phyloP scores from a whole-genome alignment of 2,113 vertebrate species.

The Tautogolabrus adspersus region DNA sequence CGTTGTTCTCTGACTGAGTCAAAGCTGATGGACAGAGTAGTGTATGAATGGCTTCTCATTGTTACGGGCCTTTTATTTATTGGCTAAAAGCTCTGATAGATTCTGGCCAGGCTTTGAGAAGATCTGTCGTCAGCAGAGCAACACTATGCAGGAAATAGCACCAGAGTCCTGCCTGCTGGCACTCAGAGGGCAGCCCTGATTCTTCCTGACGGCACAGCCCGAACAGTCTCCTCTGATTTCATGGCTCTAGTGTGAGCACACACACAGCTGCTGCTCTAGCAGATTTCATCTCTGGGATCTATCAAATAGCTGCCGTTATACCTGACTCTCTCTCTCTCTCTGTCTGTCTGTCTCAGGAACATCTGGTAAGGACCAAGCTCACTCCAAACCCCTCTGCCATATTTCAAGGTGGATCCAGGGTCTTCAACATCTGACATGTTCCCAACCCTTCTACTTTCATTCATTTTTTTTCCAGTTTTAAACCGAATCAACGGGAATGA shows the following conservation, averaged over 20 bases:
- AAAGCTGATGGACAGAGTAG: slow-evolving; percentile 11
- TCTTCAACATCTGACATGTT: slow-evolving; percentile 89
- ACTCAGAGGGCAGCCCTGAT: slow-evolving; percentile 59
- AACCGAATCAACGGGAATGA: slow-evolving; percentile 42
- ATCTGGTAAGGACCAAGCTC: slow-evolving; percentile 89
- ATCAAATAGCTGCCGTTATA: neutral
- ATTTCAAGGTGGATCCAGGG: slow-evolving; percentile 90
- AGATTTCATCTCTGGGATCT: slow-evolving; percentile 21
- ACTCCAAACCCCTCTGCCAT: slow-evolving; percentile 93
- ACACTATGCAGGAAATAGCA: slow-evolving; percentile 31
- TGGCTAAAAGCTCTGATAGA: neutral
- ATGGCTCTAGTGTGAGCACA: slow-evolving; percentile 25
- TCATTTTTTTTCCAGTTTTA: slow-evolving; percentile 8
- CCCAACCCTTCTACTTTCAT: slow-evolving; percentile 35
- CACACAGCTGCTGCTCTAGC: slow-evolving; percentile 7
- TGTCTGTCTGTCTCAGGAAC: slow-evolving; percentile 81
- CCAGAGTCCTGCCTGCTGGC: neutral
- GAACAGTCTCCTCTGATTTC: slow-evolving; percentile 62
- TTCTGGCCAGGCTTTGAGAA: slow-evolving; percentile 10
- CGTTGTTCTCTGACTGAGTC: slow-evolving; percentile 2
- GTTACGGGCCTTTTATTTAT: slow-evolving; percentile 4
- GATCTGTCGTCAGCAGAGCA: slow-evolving; percentile 46
- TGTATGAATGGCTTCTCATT: neutral
- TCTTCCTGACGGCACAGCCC: slow-evolving; percentile 36
- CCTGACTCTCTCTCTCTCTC: neutral